Conservation (phyloP, 2,797 vertebrate species). For the Coregonus suidteri region DNA sequence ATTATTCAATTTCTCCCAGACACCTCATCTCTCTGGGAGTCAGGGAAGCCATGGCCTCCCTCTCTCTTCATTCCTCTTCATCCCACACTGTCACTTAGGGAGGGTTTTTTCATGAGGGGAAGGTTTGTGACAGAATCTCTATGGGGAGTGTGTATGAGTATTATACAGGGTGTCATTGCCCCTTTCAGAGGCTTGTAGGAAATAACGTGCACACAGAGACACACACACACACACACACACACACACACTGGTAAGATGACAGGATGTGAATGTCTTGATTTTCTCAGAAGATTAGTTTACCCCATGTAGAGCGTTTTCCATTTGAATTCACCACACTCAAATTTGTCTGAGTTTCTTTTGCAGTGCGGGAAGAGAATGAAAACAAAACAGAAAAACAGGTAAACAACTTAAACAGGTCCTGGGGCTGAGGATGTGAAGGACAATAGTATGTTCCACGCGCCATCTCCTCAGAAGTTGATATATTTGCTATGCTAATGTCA, state of each 20-base stretch:
- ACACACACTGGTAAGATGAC: conserved; percentile 24
- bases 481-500: too few species aligned
- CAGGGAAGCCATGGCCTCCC: neutral
- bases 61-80: conserved; percentile 7
- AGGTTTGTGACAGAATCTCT: neutral
- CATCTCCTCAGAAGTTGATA: too few species aligned
- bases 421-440: neutral
- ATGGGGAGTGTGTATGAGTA: neutral
- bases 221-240: conserved; percentile 29
- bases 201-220: conserved; percentile 17
- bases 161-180: conserved; percentile 1
- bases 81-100: neutral
- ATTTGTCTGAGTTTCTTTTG: conserved; percentile 44
- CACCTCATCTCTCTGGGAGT: conserved; percentile 50
- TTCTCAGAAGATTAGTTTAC: conserved; percentile 55
- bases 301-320: conserved; percentile 50
- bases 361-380: conserved; percentile 45
- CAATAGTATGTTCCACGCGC: neutral
- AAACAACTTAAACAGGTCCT: conserved; percentile 57
- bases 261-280: conserved; percentile 53
- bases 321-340: conserved; percentile 55
- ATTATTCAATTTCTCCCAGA: conserved; percentile 55
- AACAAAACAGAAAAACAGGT: conserved; percentile 54
- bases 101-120: neutral
- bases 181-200: conserved; percentile 9